Evolutionary conservation across 2,113 vertebrate genomes (phyloP).

Genomic region (Rhabdornis inornatus): DNA sequence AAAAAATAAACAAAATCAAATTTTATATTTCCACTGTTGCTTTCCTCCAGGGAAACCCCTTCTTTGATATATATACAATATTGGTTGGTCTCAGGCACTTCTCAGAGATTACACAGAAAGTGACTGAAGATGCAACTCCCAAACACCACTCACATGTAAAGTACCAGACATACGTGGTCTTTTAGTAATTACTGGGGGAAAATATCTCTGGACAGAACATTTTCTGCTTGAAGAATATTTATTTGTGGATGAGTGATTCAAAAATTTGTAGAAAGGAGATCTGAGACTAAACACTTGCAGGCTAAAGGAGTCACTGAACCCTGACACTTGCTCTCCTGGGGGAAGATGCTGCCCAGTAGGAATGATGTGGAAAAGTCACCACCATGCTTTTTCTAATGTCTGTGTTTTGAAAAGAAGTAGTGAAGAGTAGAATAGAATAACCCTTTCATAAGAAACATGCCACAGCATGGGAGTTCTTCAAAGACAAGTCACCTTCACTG

Average conservation of each 20-base stretch:
- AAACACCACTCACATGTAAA: neutral
- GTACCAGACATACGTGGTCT: neutral
- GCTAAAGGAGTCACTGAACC: neutral
- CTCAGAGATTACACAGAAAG: neutral
- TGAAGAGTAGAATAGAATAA: neutral
- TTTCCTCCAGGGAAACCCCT: neutral
- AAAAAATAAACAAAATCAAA: neutral
- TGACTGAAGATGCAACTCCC: neutral
- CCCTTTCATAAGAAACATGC: neutral
- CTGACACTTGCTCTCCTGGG: neutral
- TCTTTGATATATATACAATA: neutral
- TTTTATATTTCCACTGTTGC: neutral
- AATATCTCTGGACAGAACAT: neutral
- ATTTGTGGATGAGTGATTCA: neutral
- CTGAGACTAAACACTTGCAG: neutral
- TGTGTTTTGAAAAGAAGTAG: neutral
- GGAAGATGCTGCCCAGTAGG: neutral
- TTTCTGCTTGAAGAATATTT: neutral
- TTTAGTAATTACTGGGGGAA: neutral
- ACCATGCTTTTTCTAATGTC: neutral
- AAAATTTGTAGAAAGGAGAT: neutral
- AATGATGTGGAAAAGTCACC: neutral
- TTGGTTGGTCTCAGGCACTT: neutral
- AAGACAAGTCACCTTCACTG: neutral
- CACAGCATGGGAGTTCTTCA: neutral